Conservation (phyloP, 1,140 invertebrate species). For the Sminthurides bifidus region DNA sequence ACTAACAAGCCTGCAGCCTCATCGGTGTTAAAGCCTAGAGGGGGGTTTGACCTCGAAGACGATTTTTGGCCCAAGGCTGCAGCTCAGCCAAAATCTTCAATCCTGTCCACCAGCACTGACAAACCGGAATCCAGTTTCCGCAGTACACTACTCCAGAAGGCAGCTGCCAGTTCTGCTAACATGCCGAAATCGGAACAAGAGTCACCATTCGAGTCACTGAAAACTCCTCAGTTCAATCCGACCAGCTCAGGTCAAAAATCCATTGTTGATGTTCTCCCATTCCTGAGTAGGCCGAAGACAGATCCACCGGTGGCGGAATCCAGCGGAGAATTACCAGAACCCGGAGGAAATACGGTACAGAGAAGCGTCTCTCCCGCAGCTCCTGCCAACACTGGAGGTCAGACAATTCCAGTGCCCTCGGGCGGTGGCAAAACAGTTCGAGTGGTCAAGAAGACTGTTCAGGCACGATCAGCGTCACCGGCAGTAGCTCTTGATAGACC, state of each 20-base stretch:
- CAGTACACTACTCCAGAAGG: not conserved
- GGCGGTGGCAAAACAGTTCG: not conserved
- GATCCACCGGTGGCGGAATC: not conserved
- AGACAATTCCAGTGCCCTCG: not conserved
- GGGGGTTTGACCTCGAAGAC: conserved; percentile 2
- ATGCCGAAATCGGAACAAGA: not conserved
- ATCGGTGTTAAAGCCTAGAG: not conserved
- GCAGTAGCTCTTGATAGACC: not conserved
- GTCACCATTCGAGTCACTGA: not conserved
- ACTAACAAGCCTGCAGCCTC: not conserved
- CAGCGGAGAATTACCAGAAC: not conserved
- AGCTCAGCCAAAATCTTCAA: not conserved
- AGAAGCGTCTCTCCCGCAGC: not conserved
- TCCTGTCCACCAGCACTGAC: not conserved
- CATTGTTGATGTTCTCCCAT: conserved; percentile 7
- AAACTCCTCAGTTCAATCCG: not conserved
- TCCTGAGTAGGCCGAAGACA: not conserved
- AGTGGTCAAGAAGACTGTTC: not conserved
- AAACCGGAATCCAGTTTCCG: not conserved
- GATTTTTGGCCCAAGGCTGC: conserved; percentile 7
- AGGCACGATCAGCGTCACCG: not conserved
- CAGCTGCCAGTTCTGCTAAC: not conserved
- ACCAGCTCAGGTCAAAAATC: not conserved
- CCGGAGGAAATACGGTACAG: not conserved
- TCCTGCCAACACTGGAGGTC: not conserved